phyloP scores from a whole-genome alignment of 23 tunicate species.

The Halocynthia aurantium region DNA sequence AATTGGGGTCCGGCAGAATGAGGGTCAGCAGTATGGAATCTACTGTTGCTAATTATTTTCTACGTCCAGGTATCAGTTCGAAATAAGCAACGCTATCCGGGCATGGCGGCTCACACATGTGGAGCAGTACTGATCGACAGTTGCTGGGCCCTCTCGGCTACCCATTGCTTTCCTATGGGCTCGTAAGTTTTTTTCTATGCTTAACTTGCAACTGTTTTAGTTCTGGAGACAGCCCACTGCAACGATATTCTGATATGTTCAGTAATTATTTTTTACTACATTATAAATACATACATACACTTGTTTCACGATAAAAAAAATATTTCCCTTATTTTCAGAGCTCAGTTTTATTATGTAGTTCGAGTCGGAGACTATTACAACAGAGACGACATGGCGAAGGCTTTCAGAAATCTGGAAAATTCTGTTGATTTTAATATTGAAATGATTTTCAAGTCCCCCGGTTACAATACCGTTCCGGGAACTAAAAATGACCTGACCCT shows the following conservation, averaged over 20 bases:
- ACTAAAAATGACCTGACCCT: constrained; percentile 1
- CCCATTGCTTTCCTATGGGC: neutral
- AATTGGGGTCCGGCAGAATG: no score
- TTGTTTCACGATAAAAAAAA: neutral
- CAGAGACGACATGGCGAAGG: neutral
- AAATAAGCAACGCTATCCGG: neutral
- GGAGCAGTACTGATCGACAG: constrained; percentile 4
- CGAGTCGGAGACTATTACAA: constrained; percentile 8
- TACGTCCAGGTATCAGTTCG: neutral
- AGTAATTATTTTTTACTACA: no score
- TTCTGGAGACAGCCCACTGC: no score
- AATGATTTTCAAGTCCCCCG: neutral
- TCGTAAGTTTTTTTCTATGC: neutral
- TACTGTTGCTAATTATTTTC: neutral
- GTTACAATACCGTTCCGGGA: neutral
- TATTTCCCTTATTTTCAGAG: no score
- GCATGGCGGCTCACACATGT: neutral
- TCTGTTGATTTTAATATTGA: neutral
- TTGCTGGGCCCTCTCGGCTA: constrained; percentile 7
- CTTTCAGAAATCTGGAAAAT: neutral
- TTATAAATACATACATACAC: neutral
- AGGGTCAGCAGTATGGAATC: no score
- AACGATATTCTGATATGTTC: no score
- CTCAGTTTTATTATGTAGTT: neutral
- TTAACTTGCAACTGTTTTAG: neutral